Conservation (phyloP, 2,113 vertebrate species). For the Cebidichthys violaceus region DNA sequence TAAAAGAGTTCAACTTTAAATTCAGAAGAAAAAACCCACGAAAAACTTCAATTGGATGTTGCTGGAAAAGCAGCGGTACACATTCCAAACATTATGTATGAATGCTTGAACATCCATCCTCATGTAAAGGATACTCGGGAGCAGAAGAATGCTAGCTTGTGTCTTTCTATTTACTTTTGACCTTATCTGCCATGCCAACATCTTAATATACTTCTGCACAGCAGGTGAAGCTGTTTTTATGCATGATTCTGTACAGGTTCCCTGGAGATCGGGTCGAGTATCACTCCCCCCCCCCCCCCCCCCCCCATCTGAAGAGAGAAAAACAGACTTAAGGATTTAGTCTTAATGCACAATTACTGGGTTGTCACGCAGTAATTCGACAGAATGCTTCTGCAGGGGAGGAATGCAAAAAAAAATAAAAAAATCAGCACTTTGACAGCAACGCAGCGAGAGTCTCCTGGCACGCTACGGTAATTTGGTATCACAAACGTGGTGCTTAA, state of each 20-base stretch:
- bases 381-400: slow-evolving; percentile 25
- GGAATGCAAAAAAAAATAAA: slow-evolving; percentile 47
- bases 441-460: slow-evolving; percentile 28
- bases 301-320: slow-evolving; percentile 30
- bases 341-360: slow-evolving; percentile 50
- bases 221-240: slow-evolving; percentile 55
- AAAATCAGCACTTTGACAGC: slow-evolving; percentile 24
- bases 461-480: not conserved
- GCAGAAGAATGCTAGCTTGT: slow-evolving; percentile 18
- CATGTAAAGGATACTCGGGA: not conserved
- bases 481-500: slow-evolving; percentile 48
- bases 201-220: slow-evolving; percentile 62
- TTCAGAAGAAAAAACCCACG: slow-evolving; percentile 7
- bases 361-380: slow-evolving; percentile 55
- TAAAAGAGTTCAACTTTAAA: slow-evolving; percentile 4
- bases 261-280: slow-evolving; percentile 1
- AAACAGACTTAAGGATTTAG: slow-evolving; percentile 36
- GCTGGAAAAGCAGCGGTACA: slow-evolving; percentile 3
- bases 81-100: slow-evolving; percentile 15
- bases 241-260: slow-evolving; percentile 25
- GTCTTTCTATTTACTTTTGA: slow-evolving; percentile 51
- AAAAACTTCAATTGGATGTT: slow-evolving; percentile 4
- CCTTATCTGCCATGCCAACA: slow-evolving; percentile 52
- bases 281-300: not conserved
- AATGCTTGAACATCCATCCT: slow-evolving; percentile 7